phyloP scores from a whole-genome alignment of 2,113 vertebrate species.

The Urocolius indicus region DNA sequence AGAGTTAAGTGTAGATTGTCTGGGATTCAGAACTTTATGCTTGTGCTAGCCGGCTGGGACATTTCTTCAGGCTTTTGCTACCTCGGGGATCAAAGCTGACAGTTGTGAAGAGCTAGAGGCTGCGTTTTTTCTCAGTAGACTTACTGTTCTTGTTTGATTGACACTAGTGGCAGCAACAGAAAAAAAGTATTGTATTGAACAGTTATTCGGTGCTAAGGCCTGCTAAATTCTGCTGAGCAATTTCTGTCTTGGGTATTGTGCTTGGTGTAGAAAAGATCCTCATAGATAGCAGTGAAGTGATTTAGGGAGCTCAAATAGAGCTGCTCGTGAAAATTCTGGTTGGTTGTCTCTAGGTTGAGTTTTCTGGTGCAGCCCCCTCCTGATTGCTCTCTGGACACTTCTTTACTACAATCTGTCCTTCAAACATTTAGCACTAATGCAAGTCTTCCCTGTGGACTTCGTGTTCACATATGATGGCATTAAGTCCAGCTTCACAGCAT shows the following conservation, averaged over 20 bases:
- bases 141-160: background rate
- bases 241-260: background rate
- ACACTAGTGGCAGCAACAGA: background rate
- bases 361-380: background rate
- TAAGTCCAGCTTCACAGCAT: background rate
- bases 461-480: background rate
- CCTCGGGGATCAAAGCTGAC: background rate
- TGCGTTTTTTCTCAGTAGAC: background rate
- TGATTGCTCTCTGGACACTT: background rate
- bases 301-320: background rate
- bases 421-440: background rate
- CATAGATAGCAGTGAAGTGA: background rate
- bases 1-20: background rate
- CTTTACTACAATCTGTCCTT: background rate
- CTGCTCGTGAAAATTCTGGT: background rate
- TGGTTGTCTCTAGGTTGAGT: rapidly evolving
- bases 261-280: background rate
- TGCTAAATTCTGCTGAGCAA: background rate
- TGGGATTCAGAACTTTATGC: background rate
- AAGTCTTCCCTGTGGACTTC: background rate
- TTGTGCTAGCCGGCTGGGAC: background rate
- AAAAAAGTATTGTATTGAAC: background rate
- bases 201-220: background rate
- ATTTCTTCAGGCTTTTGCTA: background rate
- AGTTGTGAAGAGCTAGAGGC: background rate